Conservation (phyloP, 2,797 vertebrate species). For the Mastacembelus armatus region DNA sequence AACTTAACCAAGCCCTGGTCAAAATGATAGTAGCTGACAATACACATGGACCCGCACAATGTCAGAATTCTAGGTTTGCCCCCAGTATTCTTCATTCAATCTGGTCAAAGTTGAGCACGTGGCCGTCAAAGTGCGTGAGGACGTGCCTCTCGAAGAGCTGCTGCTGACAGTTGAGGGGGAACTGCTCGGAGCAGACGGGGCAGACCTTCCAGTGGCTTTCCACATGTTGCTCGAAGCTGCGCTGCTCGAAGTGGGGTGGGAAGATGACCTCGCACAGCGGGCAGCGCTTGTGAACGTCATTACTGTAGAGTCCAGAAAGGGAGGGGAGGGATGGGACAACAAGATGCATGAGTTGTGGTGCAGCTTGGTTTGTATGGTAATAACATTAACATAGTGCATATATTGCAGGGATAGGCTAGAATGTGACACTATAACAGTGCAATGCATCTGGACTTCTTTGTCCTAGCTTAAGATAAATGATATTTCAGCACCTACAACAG, state of each 20-base stretch:
- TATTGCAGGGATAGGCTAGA: neutral
- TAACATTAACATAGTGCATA: neutral
- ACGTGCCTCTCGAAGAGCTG: slow-evolving; percentile 94
- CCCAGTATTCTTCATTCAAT: slow-evolving; percentile 63
- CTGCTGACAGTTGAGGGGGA: slow-evolving; percentile 94
- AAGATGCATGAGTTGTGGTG: neutral
- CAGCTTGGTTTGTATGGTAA: neutral
- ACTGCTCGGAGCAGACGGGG: slow-evolving; percentile 96
- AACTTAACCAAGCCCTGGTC: slow-evolving; percentile 29
- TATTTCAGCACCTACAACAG: too few species aligned
- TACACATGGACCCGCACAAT: slow-evolving; percentile 22
- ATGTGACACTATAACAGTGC: neutral
- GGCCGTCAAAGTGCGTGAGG: slow-evolving; percentile 95
- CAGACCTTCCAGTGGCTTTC: slow-evolving; percentile 99
- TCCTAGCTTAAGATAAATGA: too few species aligned
- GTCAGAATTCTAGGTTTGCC: neutral
- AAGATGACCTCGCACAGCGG: slow-evolving; percentile 96
- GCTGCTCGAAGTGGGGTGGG: slow-evolving; percentile 96
- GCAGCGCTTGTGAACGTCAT: slow-evolving; percentile 93
- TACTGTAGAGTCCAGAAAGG: slow-evolving; percentile 74
- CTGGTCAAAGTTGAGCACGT: slow-evolving; percentile 94
- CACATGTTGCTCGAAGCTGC: slow-evolving; percentile 95
- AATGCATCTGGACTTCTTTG: neutral
- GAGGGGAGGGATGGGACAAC: neutral
- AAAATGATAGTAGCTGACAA: slow-evolving; percentile 43